Evolutionary conservation across 2,888 invertebrate genomes (phyloP), one percentile per base, ranked within the genome.

Genomic region (Mactromeris polynyma): DNA sequence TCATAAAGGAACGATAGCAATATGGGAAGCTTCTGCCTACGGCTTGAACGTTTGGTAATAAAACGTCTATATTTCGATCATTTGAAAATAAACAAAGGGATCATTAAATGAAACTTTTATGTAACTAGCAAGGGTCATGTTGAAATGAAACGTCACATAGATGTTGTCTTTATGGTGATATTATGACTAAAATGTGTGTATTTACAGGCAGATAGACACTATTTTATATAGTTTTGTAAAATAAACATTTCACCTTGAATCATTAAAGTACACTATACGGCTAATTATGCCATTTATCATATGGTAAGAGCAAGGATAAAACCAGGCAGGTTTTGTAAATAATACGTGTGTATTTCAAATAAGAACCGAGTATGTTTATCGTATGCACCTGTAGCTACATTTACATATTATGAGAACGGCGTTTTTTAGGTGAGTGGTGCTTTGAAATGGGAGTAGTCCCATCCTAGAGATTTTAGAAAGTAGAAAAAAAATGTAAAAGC

Each of bases 11-110:
- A 42, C 87, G 81, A 81, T 82, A 77, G 64, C 80, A 79, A 69
- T 38, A 82, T 81, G 58, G 73, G 19, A 36, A 51, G 31, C 21
- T 78, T 85, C 89, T 81, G 86, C 90, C 86, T n/a, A 80, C 54
- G 90, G 90, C 87, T 69, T 36, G 42, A 46, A 51, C 81, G 78
- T 69, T 42, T 36, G 31, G 83, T 78, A 88, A 92, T 92, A 92
- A 92, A 92, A 89, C 83, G 91, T 85, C 91, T 90, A 92, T 92
- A 92, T 92, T 90, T 73, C 77, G 89, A 89, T 90, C 85, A 90
- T 92, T 92, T 88, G 87, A 89, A 90, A 89, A 87, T 87, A 90
- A 92, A 90, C 87, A 92, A 92, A 86, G 83, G 87, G 46, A 79
- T 87, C 90, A 79, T 92, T 90, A 92, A 90, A 85, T 85, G 85